Evolutionary conservation across 2,888 invertebrate species (phyloP), one percentile per base, ranked within the genome.

Genomic region (Limnephilus rhombicus): DNA sequence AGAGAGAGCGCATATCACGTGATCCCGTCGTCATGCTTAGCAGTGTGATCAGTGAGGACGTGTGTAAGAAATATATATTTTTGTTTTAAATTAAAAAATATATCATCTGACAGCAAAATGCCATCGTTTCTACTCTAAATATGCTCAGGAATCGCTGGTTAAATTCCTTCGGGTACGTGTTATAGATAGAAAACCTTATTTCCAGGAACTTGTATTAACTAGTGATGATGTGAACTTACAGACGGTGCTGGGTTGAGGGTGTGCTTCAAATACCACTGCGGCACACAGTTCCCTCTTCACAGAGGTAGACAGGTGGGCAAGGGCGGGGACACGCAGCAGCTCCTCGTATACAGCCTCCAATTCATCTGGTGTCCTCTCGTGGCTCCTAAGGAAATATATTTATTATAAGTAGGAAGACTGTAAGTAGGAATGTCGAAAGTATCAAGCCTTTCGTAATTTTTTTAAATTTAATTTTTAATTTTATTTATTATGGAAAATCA

Each of bases 341-440:
- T 98, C 98, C 94, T 98, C 98, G 95, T 98, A 98, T 94, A 98
- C 98, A 93, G 97, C 96, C 95, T 98, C 98, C 94, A 98, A 95
- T 95, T 98, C 98, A 94, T 98, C 98, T 29, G 97, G 96, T 24
- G 97, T 97, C 94, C 98, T 96, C 94, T 98, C 98, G 94, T 97
- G 97, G 85, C 97, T 97, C 94, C 98, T 98, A 31, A 31, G 89
- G 85, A 29, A 82, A 92, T 34, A 7, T 0, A 9, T 24, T 18
- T 68, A n/a, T 68, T n/a, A 2, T 68, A 1, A 18, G 68, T 68
- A 24, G 68, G 7, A 68, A 5, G 5, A 18, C 24, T 0, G 5
- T 18, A 18, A 7, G 24, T 18, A 1, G 24, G 18, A 68, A 18
- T 68, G 24, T 15, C 12, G 45, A 12, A 45, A 24, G 18, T 1